Evolutionary conservation across 2,888 invertebrate genomes (phyloP).

Genomic region (Lypha dubia): DNA sequence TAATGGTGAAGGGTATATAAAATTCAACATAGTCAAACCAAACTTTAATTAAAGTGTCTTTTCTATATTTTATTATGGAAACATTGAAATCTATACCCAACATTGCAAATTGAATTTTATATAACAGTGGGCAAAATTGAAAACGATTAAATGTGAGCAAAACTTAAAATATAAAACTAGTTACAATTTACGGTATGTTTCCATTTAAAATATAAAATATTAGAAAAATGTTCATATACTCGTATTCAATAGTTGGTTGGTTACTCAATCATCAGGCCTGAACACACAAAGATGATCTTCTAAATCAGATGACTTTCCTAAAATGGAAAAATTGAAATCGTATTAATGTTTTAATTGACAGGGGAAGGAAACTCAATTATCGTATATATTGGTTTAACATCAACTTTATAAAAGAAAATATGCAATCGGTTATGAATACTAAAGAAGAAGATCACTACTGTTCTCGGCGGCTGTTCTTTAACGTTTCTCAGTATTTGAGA

Average conservation of each 20-base stretch:
- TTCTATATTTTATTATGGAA: conserved; percentile 28
- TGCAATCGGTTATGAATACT: no score
- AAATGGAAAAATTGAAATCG: conserved; percentile 13
- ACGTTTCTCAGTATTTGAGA: no score
- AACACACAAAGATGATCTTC: conserved; percentile 55
- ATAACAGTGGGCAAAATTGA: conserved; percentile 15
- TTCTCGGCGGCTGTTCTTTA: no score
- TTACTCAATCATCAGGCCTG: conserved; percentile 49
- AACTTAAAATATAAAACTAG: conserved; percentile 42
- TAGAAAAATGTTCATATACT: conserved; percentile 42
- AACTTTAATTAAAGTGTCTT: conserved; percentile 7
- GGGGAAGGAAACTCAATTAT: conserved; percentile 12
- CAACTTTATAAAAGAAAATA: no score
- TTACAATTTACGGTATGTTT: neutral
- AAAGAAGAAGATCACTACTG: no score
- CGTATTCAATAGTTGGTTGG: conserved; percentile 14
- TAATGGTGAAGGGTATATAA: neutral
- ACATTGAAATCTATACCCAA: conserved; percentile 41
- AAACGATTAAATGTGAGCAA: neutral
- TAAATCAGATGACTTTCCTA: conserved; percentile 57
- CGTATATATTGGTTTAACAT: neutral
- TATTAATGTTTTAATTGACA: neutral
- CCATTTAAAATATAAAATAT: conserved; percentile 45
- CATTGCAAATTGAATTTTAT: conserved; percentile 56
- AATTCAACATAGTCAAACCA: no score